Evolutionary conservation across 2,888 invertebrate genomes (phyloP).

Genomic region (Lochmaea crataegi): DNA sequence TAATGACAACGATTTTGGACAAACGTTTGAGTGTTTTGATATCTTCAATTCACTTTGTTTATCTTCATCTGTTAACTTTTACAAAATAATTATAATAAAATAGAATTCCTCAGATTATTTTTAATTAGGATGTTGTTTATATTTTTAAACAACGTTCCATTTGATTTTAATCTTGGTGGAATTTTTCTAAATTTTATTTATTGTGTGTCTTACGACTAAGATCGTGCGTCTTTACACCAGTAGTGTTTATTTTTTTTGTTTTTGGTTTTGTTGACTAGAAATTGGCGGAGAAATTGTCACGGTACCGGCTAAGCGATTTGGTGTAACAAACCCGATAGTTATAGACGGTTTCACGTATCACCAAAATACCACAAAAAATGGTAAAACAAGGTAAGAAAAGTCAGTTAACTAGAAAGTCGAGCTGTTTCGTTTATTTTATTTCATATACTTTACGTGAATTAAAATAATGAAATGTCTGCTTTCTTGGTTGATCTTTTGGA

Average conservation of each 20-base stretch:
- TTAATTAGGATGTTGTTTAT: background rate
- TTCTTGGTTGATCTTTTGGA: background rate
- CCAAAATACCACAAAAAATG: conserved; percentile 50
- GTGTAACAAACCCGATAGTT: conserved; percentile 43
- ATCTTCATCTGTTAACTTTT: no score
- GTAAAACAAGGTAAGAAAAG: conserved; percentile 52
- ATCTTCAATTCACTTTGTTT: no score
- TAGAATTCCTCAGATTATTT: background rate
- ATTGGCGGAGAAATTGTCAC: conserved; percentile 24
- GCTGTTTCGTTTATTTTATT: background rate
- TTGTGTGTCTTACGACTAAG: background rate
- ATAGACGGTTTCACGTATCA: conserved; percentile 56
- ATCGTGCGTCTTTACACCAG: background rate
- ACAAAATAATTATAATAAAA: no score
- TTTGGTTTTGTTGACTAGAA: conserved; percentile 18
- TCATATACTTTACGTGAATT: conserved; percentile 15
- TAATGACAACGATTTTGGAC: no score
- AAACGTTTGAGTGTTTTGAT: no score
- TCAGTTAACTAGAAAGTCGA: background rate
- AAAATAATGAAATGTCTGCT: conserved; percentile 1
- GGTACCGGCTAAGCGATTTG: conserved; percentile 15
- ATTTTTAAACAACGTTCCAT: background rate
- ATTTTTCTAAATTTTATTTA: background rate
- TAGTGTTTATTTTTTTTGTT: background rate
- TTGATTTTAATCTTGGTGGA: background rate